Evolutionary conservation across 2,113 vertebrate genomes (phyloP), one percentile per base, ranked within the genome.

Genomic region (Engraulis encrasicolus): DNA sequence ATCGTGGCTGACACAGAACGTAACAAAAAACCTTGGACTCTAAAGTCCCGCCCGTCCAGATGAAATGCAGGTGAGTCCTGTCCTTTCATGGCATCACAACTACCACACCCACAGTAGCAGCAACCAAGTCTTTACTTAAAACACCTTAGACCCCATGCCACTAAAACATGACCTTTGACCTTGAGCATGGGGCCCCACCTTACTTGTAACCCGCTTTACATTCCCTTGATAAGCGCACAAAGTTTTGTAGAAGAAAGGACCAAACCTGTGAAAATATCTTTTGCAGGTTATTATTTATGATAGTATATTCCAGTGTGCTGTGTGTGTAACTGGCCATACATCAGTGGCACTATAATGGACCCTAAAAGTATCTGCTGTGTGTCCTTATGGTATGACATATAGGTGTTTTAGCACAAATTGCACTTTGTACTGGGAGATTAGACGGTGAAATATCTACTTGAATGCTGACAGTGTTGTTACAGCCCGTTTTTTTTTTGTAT

Each of bases 71-170:
- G n/a, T n/a, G n/a, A n/a, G n/a, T n/a, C n/a, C n/a, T n/a, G n/a
- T n/a, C n/a, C n/a, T n/a, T n/a, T n/a, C n/a, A n/a, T n/a, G n/a
- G n/a, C 48, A 45, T 18, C 14, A 18, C 37, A 34, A 40, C 18
- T 14, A 34, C 27, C 66, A 74, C 31, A 27, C 31, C n/a, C n/a
- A n/a, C n/a, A n/a, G n/a, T n/a, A n/a, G n/a, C n/a, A n/a, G n/a
- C 17, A 34, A 27, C 66, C 3, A 12, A 45, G 40, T 66, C 58
- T 66, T 66, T 27, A 74, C 14, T 3, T 74, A 34, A n/a, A 45
- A 31, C 81, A 82, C 81, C 81, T 82, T 74, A 71, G 81, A 71
- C 27, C 61, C 38, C 66, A 19, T 31, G 19, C 2, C n/a, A 20
- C 45, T n/a, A n/a, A n/a, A 82, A 50, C 54, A 20, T 38, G 7